Evolutionary conservation across 2,888 invertebrate genomes (phyloP).

Genomic region (Folsomia manolachei): DNA sequence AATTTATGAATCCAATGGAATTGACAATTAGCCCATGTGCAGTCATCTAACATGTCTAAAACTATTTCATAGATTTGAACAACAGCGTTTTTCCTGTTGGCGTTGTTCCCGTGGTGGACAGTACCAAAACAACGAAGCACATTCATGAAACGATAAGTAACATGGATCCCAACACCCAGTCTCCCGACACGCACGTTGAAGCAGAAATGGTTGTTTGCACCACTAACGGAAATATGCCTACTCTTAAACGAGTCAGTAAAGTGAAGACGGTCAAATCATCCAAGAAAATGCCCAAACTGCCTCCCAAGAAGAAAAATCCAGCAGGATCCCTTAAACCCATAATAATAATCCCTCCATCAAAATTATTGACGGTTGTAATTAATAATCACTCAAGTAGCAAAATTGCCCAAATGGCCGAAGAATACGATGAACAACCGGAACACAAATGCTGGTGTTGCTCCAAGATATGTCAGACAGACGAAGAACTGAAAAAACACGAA

Average conservation of each 20-base stretch:
- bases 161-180: constrained; percentile 1
- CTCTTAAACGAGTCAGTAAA: background rate
- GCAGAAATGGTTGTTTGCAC: background rate
- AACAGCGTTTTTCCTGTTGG: background rate
- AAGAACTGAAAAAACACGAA: background rate
- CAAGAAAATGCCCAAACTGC: background rate
- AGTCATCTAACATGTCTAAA: background rate
- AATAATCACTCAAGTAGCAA: too few species aligned
- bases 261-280: background rate
- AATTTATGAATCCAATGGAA: background rate
- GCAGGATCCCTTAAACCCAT: background rate
- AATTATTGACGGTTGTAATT: too few species aligned
- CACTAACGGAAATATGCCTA: constrained; percentile 11
- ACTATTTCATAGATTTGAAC: background rate
- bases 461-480: background rate
- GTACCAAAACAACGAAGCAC: background rate
- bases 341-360: background rate
- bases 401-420: background rate
- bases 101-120: background rate
- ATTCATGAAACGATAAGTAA: constrained; percentile 6
- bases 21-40: too few species aligned
- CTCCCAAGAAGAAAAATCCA: background rate
- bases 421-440: background rate
- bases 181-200: constrained; percentile 9
- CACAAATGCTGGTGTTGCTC: constrained; percentile 1